Conservation (phyloP, 2,888 invertebrate species). For the Blomia tropicalis region DNA sequence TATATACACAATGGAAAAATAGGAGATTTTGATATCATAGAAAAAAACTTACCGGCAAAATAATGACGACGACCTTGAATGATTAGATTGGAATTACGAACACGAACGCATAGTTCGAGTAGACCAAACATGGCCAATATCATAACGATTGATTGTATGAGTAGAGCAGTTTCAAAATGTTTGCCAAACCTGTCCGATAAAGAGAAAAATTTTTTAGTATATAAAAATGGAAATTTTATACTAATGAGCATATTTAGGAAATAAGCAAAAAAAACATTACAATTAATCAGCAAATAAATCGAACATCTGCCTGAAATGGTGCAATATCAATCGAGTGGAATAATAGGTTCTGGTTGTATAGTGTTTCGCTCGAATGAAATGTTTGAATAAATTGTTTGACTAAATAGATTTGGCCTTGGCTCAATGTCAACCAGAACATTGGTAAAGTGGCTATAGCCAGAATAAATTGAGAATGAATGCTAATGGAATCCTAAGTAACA, state of each 20-base stretch:
- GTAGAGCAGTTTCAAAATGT: slow-evolving; percentile 80
- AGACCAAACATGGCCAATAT: slow-evolving; percentile 85
- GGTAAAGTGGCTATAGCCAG: too few species aligned
- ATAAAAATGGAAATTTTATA: background rate
- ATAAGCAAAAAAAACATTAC: too few species aligned
- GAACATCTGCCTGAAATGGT: background rate
- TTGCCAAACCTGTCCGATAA: slow-evolving; percentile 73
- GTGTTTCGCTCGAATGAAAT: too few species aligned
- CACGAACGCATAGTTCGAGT: slow-evolving; percentile 78
- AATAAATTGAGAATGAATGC: too few species aligned
- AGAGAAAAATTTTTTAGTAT: background rate
- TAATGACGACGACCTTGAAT: slow-evolving; percentile 50
- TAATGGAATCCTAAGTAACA: too few species aligned
- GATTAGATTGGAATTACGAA: slow-evolving; percentile 62
- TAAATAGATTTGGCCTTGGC: too few species aligned
- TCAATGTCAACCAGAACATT: too few species aligned
- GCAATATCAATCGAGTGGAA: background rate
- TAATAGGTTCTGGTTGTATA: too few species aligned
- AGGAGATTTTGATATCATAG: background rate
- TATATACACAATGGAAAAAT: too few species aligned
- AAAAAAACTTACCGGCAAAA: slow-evolving; percentile 52
- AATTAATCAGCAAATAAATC: background rate
- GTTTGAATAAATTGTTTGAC: too few species aligned
- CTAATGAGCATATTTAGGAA: background rate
- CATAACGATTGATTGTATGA: slow-evolving; percentile 94